Conservation (phyloP, 2,888 invertebrate species). For the Microctonus aethiopoides region DNA sequence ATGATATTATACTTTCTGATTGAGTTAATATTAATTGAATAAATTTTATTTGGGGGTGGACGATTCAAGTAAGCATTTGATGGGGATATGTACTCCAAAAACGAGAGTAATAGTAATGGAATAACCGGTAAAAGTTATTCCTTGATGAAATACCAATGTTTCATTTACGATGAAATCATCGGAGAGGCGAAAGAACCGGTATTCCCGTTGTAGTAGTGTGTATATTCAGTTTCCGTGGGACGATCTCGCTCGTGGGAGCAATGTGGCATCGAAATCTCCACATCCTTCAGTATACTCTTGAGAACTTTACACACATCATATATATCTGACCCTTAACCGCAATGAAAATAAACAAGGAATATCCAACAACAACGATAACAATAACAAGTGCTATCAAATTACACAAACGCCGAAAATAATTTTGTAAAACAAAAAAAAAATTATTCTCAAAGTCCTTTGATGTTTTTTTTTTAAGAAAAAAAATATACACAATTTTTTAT, state of each 20-base stretch:
- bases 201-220: slow-evolving; percentile 35
- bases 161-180: slow-evolving; percentile 26
- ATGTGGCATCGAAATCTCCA: slow-evolving; percentile 45
- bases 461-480: neutral
- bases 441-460: too few species aligned
- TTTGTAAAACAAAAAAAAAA: neutral
- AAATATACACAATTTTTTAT: neutral
- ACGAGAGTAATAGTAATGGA: slow-evolving; percentile 21
- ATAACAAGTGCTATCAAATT: neutral
- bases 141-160: slow-evolving; percentile 20
- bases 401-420: slow-evolving; percentile 1
- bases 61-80: neutral
- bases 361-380: too few species aligned
- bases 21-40: too few species aligned
- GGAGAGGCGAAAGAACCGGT: slow-evolving; percentile 36
- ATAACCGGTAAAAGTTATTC: slow-evolving; percentile 26
- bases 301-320: slow-evolving; percentile 25
- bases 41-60: neutral
- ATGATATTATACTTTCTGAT: too few species aligned
- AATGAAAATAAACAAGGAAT: slow-evolving; percentile 20
- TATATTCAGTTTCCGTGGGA: slow-evolving; percentile 34
- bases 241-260: slow-evolving; percentile 35
- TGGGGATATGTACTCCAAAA: slow-evolving; percentile 14
- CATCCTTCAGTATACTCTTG: slow-evolving; percentile 13
- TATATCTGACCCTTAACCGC: slow-evolving; percentile 16